Evolutionary conservation across 2,113 vertebrate species (phyloP).

Genomic region (Laticauda colubrina): DNA sequence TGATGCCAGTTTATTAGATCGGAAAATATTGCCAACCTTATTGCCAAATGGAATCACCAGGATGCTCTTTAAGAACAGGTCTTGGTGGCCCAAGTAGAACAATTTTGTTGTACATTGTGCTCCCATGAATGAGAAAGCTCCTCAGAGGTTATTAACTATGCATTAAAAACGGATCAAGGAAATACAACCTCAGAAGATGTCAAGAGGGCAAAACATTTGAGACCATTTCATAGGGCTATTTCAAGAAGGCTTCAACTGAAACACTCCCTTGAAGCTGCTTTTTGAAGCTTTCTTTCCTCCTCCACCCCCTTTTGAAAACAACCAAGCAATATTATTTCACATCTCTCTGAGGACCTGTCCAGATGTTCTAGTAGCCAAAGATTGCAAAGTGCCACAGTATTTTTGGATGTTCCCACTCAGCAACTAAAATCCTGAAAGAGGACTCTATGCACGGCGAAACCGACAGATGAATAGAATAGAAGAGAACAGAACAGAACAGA

Average conservation of each 20-base stretch:
- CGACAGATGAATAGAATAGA: neutral
- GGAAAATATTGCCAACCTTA: neutral
- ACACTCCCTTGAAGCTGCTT: neutral
- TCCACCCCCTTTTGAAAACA: neutral
- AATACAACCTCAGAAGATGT: neutral
- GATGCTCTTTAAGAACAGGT: neutral
- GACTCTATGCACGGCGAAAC: neutral
- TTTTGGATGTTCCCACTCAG: neutral
- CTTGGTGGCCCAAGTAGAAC: neutral
- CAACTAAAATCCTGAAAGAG: neutral
- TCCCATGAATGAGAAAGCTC: neutral
- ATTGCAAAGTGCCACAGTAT: neutral
- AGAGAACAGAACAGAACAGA: no score
- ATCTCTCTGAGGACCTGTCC: neutral
- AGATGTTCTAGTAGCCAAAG: neutral
- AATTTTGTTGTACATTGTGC: neutral
- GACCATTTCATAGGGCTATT: neutral
- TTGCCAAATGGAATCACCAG: neutral
- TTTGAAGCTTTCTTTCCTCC: neutral
- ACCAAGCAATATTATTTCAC: neutral
- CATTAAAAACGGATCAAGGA: neutral
- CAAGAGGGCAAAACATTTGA: neutral
- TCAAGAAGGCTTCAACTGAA: neutral
- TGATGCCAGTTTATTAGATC: neutral
- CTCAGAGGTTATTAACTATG: neutral